These are phyloP conservation scores for Lasioglossum morio DNA, from an alignment of 2,888 invertebrate genomes.

Conservation along the genomic window DNA sequence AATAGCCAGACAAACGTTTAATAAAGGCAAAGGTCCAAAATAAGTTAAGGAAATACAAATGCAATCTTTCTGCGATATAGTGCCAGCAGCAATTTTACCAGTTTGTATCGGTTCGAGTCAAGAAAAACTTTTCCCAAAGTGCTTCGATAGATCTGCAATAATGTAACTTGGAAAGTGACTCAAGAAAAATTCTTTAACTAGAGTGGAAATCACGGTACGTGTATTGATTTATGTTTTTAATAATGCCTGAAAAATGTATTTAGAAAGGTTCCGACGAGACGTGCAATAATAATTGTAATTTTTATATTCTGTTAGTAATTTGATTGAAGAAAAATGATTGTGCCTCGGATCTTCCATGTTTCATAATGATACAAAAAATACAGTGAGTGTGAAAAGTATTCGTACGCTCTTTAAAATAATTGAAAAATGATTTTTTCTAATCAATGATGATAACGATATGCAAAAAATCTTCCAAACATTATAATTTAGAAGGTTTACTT, in stretches of 20 bases:
- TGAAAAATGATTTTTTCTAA: too few relatives aligned
- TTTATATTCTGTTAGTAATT: too few relatives aligned
- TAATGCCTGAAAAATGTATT: not conserved
- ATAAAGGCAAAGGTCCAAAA: not conserved
- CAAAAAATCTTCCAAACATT: too few relatives aligned
- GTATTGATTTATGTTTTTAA: not conserved
- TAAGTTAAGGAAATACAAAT: not conserved
- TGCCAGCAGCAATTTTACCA: not conserved
- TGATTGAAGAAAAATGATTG: too few relatives aligned
- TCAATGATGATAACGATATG: too few relatives aligned
- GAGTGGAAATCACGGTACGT: not conserved
- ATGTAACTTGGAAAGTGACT: not conserved
- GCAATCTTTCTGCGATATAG: not conserved
- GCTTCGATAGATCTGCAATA: not conserved
- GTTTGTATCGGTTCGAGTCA: not conserved
- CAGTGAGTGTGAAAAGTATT: too few relatives aligned
- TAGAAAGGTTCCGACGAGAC: too few relatives aligned
- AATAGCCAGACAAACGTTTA: not conserved
- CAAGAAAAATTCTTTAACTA: not conserved
- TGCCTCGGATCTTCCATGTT: too few relatives aligned
- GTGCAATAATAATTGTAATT: too few relatives aligned
- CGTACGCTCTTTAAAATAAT: too few relatives aligned
- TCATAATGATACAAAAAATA: too few relatives aligned
- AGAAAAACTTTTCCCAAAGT: not conserved
- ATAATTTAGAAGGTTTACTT: too few relatives aligned